Evolutionary conservation across 2,797 vertebrate species (phyloP).

Genomic region (Morelia viridis): DNA sequence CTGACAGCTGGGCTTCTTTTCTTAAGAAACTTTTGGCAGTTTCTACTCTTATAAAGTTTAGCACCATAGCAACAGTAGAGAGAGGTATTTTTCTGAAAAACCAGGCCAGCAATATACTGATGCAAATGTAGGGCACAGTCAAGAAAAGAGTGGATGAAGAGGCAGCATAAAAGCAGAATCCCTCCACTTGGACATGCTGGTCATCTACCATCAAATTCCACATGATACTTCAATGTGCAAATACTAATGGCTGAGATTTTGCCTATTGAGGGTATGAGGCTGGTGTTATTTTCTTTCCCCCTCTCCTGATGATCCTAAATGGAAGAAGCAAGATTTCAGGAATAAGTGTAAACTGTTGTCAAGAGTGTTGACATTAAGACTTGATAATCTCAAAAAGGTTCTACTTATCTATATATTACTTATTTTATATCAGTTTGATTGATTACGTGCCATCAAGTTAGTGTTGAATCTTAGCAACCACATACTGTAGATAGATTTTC

Average conservation of each 20-base stretch:
- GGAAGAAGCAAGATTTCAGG: not conserved
- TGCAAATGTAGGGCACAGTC: constrained; percentile 24
- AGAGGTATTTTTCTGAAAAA: constrained; percentile 7
- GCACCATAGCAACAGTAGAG: not conserved
- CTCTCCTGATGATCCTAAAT: not conserved
- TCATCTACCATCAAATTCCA: not conserved
- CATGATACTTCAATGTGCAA: not conserved
- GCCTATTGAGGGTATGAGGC: not conserved
- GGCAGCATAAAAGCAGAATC: not conserved
- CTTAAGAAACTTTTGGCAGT: constrained; percentile 30
- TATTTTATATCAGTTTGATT: not conserved
- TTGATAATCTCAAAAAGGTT: not conserved
- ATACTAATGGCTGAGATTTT: not conserved
- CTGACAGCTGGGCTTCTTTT: constrained; percentile 19
- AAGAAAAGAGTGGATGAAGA: not conserved
- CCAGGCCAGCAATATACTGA: not conserved
- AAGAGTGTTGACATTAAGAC: not conserved
- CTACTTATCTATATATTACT: not conserved
- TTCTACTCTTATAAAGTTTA: not conserved
- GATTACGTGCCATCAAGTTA: not conserved
- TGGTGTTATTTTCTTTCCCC: not conserved
- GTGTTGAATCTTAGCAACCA: not conserved
- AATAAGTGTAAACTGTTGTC: not conserved
- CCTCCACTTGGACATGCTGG: not conserved
- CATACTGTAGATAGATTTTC: not conserved